Conservation (phyloP, 1,140 invertebrate genomes). For the Diuraphis noxia region DNA sequence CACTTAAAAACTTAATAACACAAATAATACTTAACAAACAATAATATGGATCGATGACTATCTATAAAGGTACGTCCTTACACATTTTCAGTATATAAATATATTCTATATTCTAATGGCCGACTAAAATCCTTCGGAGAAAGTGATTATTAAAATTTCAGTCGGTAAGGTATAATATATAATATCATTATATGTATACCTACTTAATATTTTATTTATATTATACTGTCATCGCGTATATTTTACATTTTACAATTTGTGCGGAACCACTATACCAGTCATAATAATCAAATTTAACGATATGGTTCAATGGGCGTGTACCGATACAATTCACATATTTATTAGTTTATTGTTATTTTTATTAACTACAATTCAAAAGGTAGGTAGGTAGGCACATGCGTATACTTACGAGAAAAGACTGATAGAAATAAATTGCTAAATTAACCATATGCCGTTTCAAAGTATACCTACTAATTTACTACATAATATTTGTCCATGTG, state of each 20-base stretch:
- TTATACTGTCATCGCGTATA: not conserved
- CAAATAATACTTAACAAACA: constrained; percentile 3
- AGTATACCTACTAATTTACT: not conserved
- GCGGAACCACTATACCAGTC: not conserved
- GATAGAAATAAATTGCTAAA: not conserved
- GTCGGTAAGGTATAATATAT: not conserved
- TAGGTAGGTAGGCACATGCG: not conserved
- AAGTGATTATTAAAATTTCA: not conserved
- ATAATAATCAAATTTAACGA: not conserved
- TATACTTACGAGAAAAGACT: not conserved
- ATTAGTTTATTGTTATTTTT: not conserved
- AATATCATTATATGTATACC: not conserved
- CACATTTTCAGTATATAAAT: not conserved
- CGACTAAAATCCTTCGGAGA: not conserved
- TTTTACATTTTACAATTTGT: not conserved
- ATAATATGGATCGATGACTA: not conserved
- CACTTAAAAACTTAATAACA: constrained; percentile 23
- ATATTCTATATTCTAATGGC: not conserved
- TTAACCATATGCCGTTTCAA: not conserved
- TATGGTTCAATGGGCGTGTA: not conserved
- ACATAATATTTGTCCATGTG: not conserved
- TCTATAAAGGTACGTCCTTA: not conserved
- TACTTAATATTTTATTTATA: not conserved
- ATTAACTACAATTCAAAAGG: not conserved
- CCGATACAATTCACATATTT: not conserved